These are phyloP conservation scores for Psammodynastes pulverulentus DNA, from an alignment of 2,113 vertebrate genomes.

Conservation along the genomic window DNA sequence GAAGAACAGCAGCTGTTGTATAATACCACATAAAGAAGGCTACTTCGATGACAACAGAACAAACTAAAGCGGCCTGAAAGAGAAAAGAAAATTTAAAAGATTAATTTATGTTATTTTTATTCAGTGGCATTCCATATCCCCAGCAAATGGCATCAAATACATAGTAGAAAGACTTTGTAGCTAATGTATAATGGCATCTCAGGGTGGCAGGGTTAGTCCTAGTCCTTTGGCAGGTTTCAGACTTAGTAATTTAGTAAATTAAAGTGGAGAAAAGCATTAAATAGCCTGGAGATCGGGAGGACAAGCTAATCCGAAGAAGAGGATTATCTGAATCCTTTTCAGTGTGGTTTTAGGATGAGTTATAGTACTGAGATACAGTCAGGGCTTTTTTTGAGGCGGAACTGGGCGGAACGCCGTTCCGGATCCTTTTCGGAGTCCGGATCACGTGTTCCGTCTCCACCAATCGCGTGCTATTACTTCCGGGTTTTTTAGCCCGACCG, in stretches of 20 bases:
- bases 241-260: background rate
- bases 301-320: background rate
- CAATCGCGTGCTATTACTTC: too few species aligned
- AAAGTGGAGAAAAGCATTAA: background rate
- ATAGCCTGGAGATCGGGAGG: background rate
- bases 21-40: slow-evolving; percentile 75
- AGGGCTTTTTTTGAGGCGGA: too few species aligned
- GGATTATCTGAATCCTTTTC: background rate
- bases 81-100: background rate
- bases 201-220: background rate
- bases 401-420: too few species aligned
- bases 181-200: background rate
- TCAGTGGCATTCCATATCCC: background rate
- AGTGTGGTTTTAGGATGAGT: background rate
- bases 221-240: background rate
- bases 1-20: slow-evolving; percentile 70
- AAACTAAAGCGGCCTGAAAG: slow-evolving; percentile 68
- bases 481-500: too few species aligned
- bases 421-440: too few species aligned
- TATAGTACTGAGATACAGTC: background rate
- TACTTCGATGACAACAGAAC: slow-evolving; percentile 71
- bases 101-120: background rate
- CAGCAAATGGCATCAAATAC: background rate
- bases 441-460: too few species aligned
- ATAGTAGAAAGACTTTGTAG: background rate